These are phyloP conservation scores for Rhabdornis inornatus DNA, from an alignment of 2,113 vertebrate genomes.

Conservation along the genomic window DNA sequence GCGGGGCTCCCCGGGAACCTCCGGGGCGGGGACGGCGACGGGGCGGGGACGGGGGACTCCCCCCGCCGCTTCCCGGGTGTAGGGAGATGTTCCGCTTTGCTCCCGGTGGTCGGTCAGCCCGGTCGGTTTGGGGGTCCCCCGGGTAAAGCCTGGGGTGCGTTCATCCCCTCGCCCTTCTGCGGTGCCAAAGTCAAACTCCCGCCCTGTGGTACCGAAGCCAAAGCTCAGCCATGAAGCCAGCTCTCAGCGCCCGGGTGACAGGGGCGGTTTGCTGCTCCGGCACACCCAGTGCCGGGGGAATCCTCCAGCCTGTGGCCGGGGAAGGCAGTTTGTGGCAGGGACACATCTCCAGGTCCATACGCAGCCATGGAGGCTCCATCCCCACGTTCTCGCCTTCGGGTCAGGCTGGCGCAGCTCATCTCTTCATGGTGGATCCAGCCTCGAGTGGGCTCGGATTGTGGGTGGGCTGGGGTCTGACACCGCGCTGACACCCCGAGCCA, in stretches of 20 bases:
- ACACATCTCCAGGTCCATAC: not conserved
- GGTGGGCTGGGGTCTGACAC: not conserved
- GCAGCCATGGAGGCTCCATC: not conserved
- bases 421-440: not conserved
- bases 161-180: not conserved
- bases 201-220: not conserved
- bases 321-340: not conserved
- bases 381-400: not conserved
- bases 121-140: not conserved
- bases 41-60: not conserved
- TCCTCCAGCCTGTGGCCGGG: not conserved
- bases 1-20: slow-evolving; percentile 24
- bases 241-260: not conserved
- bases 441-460: not conserved
- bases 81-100: accelerated
- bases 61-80: accelerated
- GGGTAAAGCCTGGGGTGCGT: too few relatives aligned
- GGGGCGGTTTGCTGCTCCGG: not conserved
- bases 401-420: not conserved
- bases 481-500: not conserved
- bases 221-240: not conserved
- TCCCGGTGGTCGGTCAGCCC: not conserved
- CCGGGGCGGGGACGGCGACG: not conserved
- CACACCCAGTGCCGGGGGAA: not conserved
- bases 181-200: not conserved